Base-by-base conservation (phyloP, 2,797 vertebrate genomes). In the Hypotaenidia philippensis region DNA sequence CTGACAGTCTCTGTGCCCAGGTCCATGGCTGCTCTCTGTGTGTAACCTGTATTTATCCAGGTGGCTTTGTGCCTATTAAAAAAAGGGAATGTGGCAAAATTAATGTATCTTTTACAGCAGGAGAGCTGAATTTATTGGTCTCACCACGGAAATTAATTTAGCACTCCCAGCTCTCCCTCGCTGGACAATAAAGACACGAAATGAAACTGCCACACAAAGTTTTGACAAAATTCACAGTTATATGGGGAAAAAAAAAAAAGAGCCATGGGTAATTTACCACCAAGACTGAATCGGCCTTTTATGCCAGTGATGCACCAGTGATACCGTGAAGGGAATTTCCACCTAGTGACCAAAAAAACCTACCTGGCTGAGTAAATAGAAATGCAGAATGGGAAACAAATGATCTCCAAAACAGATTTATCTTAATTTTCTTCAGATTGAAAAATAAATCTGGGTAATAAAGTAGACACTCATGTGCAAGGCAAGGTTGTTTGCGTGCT, bases 141-240 rank as follows among this genome's bases (percentile, higher is more conserved):
- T 95, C 84, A 84, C 84, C 87, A 34, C 53, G 12, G 85, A 95
- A 95, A 91, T 90, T 89, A 96, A 95, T 88, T 81, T 94, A 94
- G 66, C 87, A 55, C 89, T 94, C 94, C 68, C 65, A 87, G 89
- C 50, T 96, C 96, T 94, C 92, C 85, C 83, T 63, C 8, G 0
- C 85, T 47, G 84, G 93, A 94, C 88, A 83, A 83, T 89, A 93
- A 96, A 92, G 93, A 94, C 80, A 41, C 55, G 10, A 79, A 95
- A 87, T 63, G 84, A 95, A 79, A 69, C 83, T 56, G 85, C 82
- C 88, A 91, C 72, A 29, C 27, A 50, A 91, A 75, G 77, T 87
- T 86, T 83, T 82, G 81, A 92, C 80, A 68, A 80, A 87, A 66
- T 88, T 94, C 94, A 82, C 23, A n/a, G 94, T 38, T 66, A 15